These are phyloP conservation scores for Scaptomyza cyrtandrae DNA, from an alignment of 2,888 invertebrate genomes.

Conservation along the genomic window DNA sequence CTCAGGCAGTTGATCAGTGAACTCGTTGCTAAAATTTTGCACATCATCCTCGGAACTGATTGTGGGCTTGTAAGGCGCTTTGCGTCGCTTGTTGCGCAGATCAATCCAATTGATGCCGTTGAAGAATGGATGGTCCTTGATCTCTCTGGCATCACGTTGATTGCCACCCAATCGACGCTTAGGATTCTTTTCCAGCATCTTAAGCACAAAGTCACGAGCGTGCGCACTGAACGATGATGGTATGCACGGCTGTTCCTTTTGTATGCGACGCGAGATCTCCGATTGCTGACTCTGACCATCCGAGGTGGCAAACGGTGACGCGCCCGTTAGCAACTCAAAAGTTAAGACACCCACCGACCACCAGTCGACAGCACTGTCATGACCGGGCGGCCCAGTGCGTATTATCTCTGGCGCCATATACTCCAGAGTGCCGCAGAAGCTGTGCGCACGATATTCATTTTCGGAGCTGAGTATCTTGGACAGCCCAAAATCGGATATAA, in stretches of 20 bases:
- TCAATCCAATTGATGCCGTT: conserved; percentile 92
- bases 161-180: conserved; percentile 91
- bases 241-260: conserved; percentile 94
- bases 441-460: conserved; percentile 93
- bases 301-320: conserved; percentile 98
- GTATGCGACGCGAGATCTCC: conserved; percentile 96
- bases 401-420: conserved; percentile 97
- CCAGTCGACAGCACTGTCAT: conserved; percentile 99
- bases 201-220: conserved; percentile 90
- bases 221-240: conserved; percentile 91
- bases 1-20: conserved; percentile 95
- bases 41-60: conserved; percentile 95
- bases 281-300: conserved; percentile 97
- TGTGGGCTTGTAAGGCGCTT: conserved; percentile 96
- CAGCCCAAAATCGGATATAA: conserved; percentile 98
- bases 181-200: conserved; percentile 95
- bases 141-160: conserved; percentile 94
- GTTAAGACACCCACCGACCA: conserved; percentile 99
- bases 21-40: conserved; percentile 98
- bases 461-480: conserved; percentile 93
- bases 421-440: conserved; percentile 99
- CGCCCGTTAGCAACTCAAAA: conserved; percentile 97
- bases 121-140: conserved; percentile 96
- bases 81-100: conserved; percentile 90
- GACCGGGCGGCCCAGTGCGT: conserved; percentile 93